Conservation (phyloP, 2,797 vertebrate genomes). For the Melanotaenia trifasciata region DNA sequence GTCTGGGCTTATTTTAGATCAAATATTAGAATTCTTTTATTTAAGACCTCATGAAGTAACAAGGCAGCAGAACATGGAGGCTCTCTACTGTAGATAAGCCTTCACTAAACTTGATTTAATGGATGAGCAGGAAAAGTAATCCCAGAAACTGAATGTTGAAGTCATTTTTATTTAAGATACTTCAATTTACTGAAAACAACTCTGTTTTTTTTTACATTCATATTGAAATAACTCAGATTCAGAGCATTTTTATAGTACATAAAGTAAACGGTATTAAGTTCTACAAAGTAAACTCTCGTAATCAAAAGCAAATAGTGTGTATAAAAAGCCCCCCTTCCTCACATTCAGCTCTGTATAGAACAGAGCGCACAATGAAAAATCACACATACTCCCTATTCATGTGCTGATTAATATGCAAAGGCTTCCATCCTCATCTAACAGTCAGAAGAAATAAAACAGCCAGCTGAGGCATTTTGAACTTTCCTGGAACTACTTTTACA, state of each 20-base stretch:
- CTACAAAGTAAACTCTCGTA: constrained; percentile 74
- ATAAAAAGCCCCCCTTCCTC: constrained; percentile 80
- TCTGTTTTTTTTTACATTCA: background rate
- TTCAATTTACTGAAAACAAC: background rate
- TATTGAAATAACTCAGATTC: background rate
- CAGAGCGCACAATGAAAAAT: constrained; percentile 89
- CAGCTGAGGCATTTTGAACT: constrained; percentile 49
- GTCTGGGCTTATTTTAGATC: background rate
- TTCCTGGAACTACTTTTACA: constrained; percentile 33
- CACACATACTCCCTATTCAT: constrained; percentile 88
- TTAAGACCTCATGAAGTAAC: background rate
- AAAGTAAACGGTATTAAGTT: constrained; percentile 17
- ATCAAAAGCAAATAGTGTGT: constrained; percentile 62
- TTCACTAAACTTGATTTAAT: too few species aligned
- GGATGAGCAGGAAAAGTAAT: background rate
- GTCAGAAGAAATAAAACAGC: constrained; percentile 65
- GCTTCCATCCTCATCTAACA: constrained; percentile 82
- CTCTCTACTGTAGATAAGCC: background rate
- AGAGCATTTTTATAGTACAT: background rate
- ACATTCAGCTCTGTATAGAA: constrained; percentile 83
- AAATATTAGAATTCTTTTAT: constrained; percentile 16
- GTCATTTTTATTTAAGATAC: background rate
- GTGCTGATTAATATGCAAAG: constrained; percentile 94
- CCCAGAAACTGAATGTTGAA: background rate
- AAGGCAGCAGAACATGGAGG: background rate